phyloP scores from a whole-genome alignment of 2,113 vertebrate species.

The Prunella fulvescens region DNA sequence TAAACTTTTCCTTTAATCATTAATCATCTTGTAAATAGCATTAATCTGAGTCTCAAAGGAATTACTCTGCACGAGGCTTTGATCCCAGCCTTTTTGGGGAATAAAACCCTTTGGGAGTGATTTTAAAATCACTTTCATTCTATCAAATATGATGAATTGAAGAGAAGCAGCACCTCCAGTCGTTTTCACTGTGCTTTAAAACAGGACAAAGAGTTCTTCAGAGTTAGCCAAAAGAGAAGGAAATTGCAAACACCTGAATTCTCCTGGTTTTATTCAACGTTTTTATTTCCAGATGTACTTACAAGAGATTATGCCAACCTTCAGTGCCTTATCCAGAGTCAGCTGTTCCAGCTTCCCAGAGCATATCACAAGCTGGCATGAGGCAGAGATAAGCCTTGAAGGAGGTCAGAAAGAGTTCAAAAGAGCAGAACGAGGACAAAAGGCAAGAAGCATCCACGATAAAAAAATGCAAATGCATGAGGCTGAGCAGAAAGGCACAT shows the following conservation, averaged over 20 bases:
- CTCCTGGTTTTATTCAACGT: not conserved
- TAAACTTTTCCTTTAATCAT: conserved; percentile 41
- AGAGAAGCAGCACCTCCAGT: not conserved
- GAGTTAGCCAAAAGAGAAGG: not conserved
- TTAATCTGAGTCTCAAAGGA: not conserved
- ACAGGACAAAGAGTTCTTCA: not conserved
- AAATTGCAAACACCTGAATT: not conserved
- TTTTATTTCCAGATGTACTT: not conserved
- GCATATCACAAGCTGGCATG: not conserved
- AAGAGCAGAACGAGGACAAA: not conserved
- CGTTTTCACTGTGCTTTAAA: not conserved
- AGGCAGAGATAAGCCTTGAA: not conserved
- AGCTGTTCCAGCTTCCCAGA: not conserved
- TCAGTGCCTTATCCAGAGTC: not conserved
- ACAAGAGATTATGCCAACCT: not conserved
- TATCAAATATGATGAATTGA: not conserved
- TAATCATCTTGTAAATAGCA: not conserved
- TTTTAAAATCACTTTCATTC: not conserved
- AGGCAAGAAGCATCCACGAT: not conserved
- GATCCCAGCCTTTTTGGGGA: not conserved
- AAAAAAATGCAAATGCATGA: not conserved
- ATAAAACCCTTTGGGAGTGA: not conserved
- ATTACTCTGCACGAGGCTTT: not conserved
- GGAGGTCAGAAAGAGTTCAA: not conserved
- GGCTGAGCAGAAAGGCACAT: not conserved